Conservation (phyloP, 2,113 vertebrate species). For the Hiodon alosoides region DNA sequence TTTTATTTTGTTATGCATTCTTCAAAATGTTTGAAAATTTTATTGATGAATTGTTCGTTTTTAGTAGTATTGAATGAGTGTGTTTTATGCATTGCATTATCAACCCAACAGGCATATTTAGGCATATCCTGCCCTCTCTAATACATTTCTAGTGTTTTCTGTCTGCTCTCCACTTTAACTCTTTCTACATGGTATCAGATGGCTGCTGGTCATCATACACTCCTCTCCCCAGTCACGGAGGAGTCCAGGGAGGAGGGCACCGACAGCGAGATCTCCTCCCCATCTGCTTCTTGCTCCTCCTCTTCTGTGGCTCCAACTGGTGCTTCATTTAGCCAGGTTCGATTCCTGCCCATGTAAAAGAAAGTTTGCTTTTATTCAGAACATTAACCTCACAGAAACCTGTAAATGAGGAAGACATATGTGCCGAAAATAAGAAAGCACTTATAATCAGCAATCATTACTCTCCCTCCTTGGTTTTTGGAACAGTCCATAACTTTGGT, state of each 20-base stretch:
- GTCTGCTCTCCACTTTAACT: neutral
- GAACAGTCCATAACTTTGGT: too few species aligned
- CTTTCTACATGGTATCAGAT: slow-evolving; percentile 71
- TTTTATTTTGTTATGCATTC: too few species aligned
- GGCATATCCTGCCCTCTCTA: too few species aligned
- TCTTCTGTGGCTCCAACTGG: slow-evolving; percentile 85
- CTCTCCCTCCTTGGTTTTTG: neutral
- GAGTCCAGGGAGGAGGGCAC: slow-evolving; percentile 98
- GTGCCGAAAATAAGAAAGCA: too few species aligned
- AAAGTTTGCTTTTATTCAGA: too few species aligned
- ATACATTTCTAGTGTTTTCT: slow-evolving; percentile 24
- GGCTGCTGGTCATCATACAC: slow-evolving; percentile 95
- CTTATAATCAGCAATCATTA: neutral
- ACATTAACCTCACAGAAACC: too few species aligned
- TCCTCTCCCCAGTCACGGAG: slow-evolving; percentile 97
- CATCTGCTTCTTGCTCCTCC: slow-evolving; percentile 90
- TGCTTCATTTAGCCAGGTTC: slow-evolving; percentile 90
- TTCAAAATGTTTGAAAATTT: too few species aligned
- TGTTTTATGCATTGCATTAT: too few species aligned
- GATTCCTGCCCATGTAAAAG: slow-evolving; percentile 19
- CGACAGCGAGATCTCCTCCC: slow-evolving; percentile 97
- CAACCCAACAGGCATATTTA: too few species aligned
- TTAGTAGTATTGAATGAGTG: too few species aligned
- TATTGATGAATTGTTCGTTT: too few species aligned
- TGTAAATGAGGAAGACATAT: too few species aligned